Evolutionary conservation across 2,113 vertebrate species (phyloP).

Genomic region (Halichoerus grypus): DNA sequence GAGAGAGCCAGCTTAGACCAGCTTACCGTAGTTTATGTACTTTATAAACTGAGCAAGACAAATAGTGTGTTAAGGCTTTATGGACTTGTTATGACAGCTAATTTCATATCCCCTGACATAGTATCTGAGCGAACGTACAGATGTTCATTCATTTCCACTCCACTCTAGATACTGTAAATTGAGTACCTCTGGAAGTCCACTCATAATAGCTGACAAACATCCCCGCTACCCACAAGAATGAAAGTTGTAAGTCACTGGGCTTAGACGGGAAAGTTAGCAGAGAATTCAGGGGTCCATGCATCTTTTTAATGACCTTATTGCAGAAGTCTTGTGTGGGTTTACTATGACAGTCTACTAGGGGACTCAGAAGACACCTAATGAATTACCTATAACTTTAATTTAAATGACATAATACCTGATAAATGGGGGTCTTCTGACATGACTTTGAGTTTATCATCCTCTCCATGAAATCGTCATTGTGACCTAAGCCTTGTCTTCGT

Average conservation of each 20-base stretch:
- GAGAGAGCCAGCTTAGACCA: not conserved
- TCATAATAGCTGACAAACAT: constrained; percentile 70
- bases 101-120: constrained; percentile 79
- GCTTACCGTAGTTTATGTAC: not conserved
- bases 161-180: constrained; percentile 55
- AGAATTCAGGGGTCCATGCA: constrained; percentile 51
- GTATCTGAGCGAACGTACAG: constrained; percentile 68
- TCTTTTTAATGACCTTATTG: constrained; percentile 69
- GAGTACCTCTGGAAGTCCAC: constrained; percentile 24
- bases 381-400: constrained; percentile 68
- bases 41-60: constrained; percentile 74
- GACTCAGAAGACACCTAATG: constrained; percentile 60
- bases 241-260: constrained; percentile 72
- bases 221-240: constrained; percentile 41
- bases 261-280: constrained; percentile 39
- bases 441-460: not conserved
- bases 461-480: not conserved
- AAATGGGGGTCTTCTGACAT: not conserved
- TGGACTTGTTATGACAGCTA: constrained; percentile 83
- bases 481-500: constrained; percentile 44
- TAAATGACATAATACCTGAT: constrained; percentile 37
- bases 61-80: constrained; percentile 73
- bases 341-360: constrained; percentile 40
- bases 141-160: constrained; percentile 65
- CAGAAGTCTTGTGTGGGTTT: constrained; percentile 32